Conservation (phyloP, 1,140 invertebrate genomes). For the Tribolium castaneum region DNA sequence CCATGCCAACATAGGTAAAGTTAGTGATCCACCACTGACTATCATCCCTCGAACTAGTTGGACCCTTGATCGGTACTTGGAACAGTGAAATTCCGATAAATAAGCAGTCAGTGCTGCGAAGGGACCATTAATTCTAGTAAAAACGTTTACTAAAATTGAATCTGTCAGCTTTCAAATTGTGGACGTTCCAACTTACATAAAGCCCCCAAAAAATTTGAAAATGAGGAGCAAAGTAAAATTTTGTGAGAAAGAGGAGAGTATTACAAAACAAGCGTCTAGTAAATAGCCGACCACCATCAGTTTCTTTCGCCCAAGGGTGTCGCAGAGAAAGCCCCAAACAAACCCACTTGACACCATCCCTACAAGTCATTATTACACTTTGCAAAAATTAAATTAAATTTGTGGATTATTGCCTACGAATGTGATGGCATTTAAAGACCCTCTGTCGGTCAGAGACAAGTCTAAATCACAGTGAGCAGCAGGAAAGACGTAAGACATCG, state of each 20-base stretch:
- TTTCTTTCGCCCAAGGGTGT: slow-evolving; percentile 77
- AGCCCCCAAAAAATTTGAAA: slow-evolving; percentile 79
- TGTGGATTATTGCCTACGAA: slow-evolving; percentile 69
- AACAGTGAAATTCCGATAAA: slow-evolving; percentile 74
- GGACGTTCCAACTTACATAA: slow-evolving; percentile 71
- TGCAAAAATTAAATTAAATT: not conserved
- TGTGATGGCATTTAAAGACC: slow-evolving; percentile 73
- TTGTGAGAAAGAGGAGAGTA: slow-evolving; percentile 76
- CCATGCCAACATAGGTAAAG: slow-evolving; percentile 51
- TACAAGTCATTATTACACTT: not conserved
- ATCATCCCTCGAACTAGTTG: slow-evolving; percentile 70
- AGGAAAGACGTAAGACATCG: slow-evolving; percentile 76
- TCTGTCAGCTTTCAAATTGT: not conserved
- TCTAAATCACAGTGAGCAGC: slow-evolving; percentile 78
- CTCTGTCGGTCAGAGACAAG: slow-evolving; percentile 73
- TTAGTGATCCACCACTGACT: slow-evolving; percentile 69
- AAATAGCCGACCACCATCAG: slow-evolving; percentile 79
- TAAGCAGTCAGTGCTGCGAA: slow-evolving; percentile 77
- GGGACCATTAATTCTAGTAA: slow-evolving; percentile 76
- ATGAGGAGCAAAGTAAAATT: slow-evolving; percentile 76
- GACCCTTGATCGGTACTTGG: slow-evolving; percentile 71
- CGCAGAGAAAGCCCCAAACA: slow-evolving; percentile 85
- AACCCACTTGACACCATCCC: slow-evolving; percentile 71
- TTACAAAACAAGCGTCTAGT: slow-evolving; percentile 74
- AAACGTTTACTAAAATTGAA: not conserved